Base-by-base conservation (phyloP, 2,797 vertebrate species). In the Austrolebias charrua region DNA sequence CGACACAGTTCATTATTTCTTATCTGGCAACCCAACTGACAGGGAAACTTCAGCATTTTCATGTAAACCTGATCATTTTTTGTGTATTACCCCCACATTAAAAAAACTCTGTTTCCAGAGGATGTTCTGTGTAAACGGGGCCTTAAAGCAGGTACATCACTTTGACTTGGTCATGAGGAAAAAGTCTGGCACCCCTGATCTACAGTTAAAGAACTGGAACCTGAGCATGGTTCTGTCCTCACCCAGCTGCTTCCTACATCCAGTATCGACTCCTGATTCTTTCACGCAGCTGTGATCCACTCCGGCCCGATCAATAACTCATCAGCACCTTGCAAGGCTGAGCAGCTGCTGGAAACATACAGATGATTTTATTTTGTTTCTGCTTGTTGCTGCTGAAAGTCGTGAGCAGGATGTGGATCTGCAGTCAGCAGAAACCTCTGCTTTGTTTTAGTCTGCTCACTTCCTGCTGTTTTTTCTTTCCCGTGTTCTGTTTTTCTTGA, bases 301-400 rank as follows among this genome's bases (percentile, higher is more conserved):
- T 68, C 66, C 0, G 1, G 66, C 6, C 2, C 7, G 18, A 70
- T 77, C 73, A 2, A 77, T 71, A 70, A n/a, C 46, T 70, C 76
- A 73, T 79, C 66, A 79, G 68, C 47, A 19, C 51, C 38, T 10
- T 15, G 29, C 44, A 5, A 50, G 38, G 35, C 24, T 20, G 35
- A 61, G 44, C 70, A 51, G 62, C 48, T 3, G 58, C 12, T 44
- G 49, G 61, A 76, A 57, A 69, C 6, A 35, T 7, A 0, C 40
- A 28, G 7, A 48, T 18, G 5, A 46, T 18, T 3, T 45, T 43
- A 4, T 6, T 53, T 19, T 58, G 49, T 10, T 31, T 13, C 13
- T 52, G 46, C 40, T 29, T 18, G 20, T 47, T 19, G 45, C 3
- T 24, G 18, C 19, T 19, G 8, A 33, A 33, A 4, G 2, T 8